A percentile compares a stretch with the other conserved stretches of the same genome.
These are phyloP conservation scores for Scrobipalpa costella DNA, from an alignment of 2,888 invertebrate genomes.

Conservation along the genomic window DNA sequence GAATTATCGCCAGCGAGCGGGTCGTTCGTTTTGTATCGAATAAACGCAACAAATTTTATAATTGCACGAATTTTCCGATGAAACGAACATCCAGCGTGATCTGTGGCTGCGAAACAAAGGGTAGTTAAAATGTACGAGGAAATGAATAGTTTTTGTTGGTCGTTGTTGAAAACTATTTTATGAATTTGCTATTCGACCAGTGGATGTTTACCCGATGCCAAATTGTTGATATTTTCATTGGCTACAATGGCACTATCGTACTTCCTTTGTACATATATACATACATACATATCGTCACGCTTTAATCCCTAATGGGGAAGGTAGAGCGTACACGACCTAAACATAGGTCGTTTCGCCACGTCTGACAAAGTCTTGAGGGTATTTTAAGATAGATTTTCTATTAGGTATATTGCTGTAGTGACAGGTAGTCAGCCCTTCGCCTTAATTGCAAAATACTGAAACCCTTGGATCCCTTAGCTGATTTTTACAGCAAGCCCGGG, in stretches of 20 bases:
- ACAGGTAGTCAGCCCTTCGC: too few species aligned
- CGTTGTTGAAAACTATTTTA: neutral
- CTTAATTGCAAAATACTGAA: too few species aligned
- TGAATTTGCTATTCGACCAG: neutral
- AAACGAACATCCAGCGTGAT: neutral
- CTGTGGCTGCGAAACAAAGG: slow-evolving; percentile 9
- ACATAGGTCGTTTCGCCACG: too few species aligned
- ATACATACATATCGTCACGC: too few species aligned
- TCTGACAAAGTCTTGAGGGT: too few species aligned
- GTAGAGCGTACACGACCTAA: too few species aligned
- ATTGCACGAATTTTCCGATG: slow-evolving; percentile 10
- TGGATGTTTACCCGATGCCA: neutral
- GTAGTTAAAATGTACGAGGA: slow-evolving; percentile 6
- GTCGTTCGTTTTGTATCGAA: neutral
- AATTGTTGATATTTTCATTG: slow-evolving; percentile 5
- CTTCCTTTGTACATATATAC: neutral
- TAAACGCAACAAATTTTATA: slow-evolving; percentile 7
- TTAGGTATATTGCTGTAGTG: too few species aligned
- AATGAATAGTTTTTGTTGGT: neutral
- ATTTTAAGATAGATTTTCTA: too few species aligned
- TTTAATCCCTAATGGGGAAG: too few species aligned
- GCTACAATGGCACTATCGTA: too few species aligned
- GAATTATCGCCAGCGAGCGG: neutral
- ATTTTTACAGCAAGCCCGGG: too few species aligned
- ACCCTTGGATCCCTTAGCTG: too few species aligned